Percentiles rank a stretch among this genome's conserved stretches.
phyloP scores from a whole-genome alignment of 2,888 invertebrate genomes.

The Thysanoteuthis rhombus region DNA sequence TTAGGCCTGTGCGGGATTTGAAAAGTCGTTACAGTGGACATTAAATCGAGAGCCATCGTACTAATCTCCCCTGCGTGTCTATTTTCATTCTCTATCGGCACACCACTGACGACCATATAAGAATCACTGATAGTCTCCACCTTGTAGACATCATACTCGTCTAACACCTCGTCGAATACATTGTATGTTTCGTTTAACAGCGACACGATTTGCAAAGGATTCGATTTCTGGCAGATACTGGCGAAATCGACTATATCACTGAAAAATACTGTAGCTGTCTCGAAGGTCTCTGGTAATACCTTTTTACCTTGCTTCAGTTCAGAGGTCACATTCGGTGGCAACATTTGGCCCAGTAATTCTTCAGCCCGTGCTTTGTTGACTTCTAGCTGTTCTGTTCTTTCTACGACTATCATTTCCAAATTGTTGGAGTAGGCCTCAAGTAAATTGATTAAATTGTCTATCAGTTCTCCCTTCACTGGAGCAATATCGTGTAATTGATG shows the following conservation, averaged over 20 bases:
- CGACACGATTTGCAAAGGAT: constrained; percentile 55
- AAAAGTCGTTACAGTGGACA: constrained; percentile 46
- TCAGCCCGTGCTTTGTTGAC: constrained; percentile 59
- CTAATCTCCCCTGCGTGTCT: constrained; percentile 51
- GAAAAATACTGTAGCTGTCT: constrained; percentile 53
- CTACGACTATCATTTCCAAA: constrained; percentile 53
- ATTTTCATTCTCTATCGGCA: constrained; percentile 51
- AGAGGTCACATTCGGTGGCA: constrained; percentile 56
- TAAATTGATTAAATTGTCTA: constrained; percentile 46
- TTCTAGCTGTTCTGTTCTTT: constrained; percentile 51
- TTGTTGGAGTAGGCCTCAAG: constrained; percentile 53
- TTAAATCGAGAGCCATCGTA: constrained; percentile 49
- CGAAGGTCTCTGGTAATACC: constrained; percentile 52
- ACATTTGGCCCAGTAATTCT: constrained; percentile 56
- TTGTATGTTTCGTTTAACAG: constrained; percentile 58
- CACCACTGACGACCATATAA: constrained; percentile 55
- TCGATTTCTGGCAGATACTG: constrained; percentile 49
- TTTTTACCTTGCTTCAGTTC: constrained; percentile 51
- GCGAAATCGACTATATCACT: constrained; percentile 61
- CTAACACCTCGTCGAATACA: constrained; percentile 55
- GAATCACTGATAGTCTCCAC: constrained; percentile 54
- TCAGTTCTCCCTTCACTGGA: constrained; percentile 49
- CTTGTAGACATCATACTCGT: constrained; percentile 58
- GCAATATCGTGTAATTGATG: constrained; percentile 50
- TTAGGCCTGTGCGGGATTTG: constrained; percentile 47